Percentiles rank a stretch among this genome's conserved stretches.
Evolutionary conservation across 1,140 invertebrate genomes (phyloP).

Genomic region (Drosophila tsacasi): DNA sequence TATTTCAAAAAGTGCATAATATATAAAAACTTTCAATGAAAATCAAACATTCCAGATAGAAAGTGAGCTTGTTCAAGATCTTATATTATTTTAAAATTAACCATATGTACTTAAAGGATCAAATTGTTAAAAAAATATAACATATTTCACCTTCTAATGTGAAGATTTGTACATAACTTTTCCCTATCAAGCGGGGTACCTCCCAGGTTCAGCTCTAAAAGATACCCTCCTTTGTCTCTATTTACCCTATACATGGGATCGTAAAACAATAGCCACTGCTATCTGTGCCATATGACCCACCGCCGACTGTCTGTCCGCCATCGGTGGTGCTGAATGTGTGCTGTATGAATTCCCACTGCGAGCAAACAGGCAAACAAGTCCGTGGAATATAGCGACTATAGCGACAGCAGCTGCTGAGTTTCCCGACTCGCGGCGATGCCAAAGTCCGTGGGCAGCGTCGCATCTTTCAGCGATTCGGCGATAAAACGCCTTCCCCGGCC

Average conservation of each 20-base stretch:
- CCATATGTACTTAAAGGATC: background rate
- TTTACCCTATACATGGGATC: slow-evolving; percentile 73
- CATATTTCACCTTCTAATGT: background rate
- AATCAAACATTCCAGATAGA: background rate
- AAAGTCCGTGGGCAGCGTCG: slow-evolving; percentile 36
- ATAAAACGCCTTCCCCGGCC: slow-evolving; percentile 67
- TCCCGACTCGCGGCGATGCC: slow-evolving; percentile 66
- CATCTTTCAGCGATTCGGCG: slow-evolving; percentile 58
- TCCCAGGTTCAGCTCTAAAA: background rate
- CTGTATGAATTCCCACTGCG: slow-evolving; percentile 70
- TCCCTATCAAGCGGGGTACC: slow-evolving; percentile 2
- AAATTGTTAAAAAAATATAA: background rate
- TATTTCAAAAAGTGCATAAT: too few relatives aligned
- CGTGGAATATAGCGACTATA: slow-evolving; percentile 22
- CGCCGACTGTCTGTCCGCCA: slow-evolving; percentile 47
- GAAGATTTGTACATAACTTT: background rate
- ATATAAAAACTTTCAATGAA: background rate
- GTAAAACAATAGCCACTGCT: slow-evolving; percentile 78
- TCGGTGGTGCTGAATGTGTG: slow-evolving; percentile 36
- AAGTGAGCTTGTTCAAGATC: too few relatives aligned
- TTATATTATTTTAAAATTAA: background rate
- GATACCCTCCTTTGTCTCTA: slow-evolving; percentile 19
- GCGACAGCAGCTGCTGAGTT: slow-evolving; percentile 65
- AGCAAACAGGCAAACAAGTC: slow-evolving; percentile 71
- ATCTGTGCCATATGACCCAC: slow-evolving; percentile 62